A percentile compares a stretch with the other conserved stretches of the same genome.
Evolutionary conservation across 2,113 vertebrate species (phyloP).

Genomic region (Clarias batrachus): DNA sequence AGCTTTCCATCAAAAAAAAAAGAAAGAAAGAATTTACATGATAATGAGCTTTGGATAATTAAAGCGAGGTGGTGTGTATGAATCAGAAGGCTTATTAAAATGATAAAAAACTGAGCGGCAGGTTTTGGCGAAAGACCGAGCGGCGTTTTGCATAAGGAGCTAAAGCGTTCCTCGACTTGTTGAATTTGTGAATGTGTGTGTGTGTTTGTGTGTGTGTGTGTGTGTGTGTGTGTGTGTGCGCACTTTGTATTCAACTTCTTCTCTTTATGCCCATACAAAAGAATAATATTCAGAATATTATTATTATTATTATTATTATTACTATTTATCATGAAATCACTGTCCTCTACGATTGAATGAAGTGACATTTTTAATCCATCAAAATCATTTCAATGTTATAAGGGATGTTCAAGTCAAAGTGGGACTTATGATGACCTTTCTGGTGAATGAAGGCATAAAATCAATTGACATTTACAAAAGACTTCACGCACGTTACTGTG

Average conservation of each 20-base stretch:
- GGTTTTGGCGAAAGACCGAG: constrained; percentile 22
- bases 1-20: constrained; percentile 8
- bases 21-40: constrained; percentile 39
- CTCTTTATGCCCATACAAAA: neutral
- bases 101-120: constrained; percentile 36
- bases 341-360: too few species aligned
- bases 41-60: constrained; percentile 43
- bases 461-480: too few species aligned
- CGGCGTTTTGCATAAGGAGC: constrained; percentile 31
- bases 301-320: neutral
- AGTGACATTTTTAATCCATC: neutral
- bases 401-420: too few species aligned
- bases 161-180: constrained; percentile 50
- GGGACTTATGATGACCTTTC: too few species aligned
- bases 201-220: constrained; percentile 16
- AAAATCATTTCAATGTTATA: neutral
- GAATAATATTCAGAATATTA: neutral
- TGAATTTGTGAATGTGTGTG: constrained; percentile 33
- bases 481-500: too few species aligned
- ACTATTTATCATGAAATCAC: too few species aligned
- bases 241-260: neutral
- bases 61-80: constrained; percentile 36
- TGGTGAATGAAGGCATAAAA: too few species aligned
- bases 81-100: constrained; percentile 52
- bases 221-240: constrained; percentile 11